Evolutionary conservation across 2,113 vertebrate species (phyloP).

Genomic region (Chaetops frenatus): DNA sequence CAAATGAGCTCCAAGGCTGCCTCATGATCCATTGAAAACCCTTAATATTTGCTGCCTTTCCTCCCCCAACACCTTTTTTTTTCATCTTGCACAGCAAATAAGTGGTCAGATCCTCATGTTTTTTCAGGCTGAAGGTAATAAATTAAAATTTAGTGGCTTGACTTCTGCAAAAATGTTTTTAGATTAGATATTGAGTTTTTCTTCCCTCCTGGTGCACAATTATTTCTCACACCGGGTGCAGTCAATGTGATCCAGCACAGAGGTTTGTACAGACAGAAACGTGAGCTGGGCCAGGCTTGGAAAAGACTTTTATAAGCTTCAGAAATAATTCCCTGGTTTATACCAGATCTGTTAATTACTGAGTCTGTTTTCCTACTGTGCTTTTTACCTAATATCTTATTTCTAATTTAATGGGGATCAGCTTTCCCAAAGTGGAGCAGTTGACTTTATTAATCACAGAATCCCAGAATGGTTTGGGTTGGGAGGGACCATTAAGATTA

Average conservation of each 20-base stretch:
- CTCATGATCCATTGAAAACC: not conserved
- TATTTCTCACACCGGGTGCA: not conserved
- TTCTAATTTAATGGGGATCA: not conserved
- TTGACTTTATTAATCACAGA: not conserved
- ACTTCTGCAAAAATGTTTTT: not conserved
- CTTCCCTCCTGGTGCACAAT: not conserved
- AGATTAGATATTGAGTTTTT: slow-evolving; percentile 18
- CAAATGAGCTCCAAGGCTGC: not conserved
- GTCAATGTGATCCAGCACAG: not conserved
- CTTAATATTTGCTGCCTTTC: not conserved
- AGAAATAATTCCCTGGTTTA: not conserved
- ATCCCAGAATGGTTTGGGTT: not conserved
- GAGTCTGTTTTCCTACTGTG: not conserved
- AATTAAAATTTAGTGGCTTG: not conserved
- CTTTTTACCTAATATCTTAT: not conserved
- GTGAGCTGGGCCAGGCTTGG: not conserved
- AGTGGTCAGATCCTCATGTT: not conserved
- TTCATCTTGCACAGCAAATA: not conserved
- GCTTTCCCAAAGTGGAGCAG: not conserved
- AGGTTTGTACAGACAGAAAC: not conserved
- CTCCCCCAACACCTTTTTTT: not conserved
- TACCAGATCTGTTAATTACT: not conserved
- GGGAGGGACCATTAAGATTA: not conserved
- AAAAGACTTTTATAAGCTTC: not conserved
- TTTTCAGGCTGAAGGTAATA: not conserved